Conservation (phyloP, 1,140 invertebrate species). For the Aphaenogaster rudis region DNA sequence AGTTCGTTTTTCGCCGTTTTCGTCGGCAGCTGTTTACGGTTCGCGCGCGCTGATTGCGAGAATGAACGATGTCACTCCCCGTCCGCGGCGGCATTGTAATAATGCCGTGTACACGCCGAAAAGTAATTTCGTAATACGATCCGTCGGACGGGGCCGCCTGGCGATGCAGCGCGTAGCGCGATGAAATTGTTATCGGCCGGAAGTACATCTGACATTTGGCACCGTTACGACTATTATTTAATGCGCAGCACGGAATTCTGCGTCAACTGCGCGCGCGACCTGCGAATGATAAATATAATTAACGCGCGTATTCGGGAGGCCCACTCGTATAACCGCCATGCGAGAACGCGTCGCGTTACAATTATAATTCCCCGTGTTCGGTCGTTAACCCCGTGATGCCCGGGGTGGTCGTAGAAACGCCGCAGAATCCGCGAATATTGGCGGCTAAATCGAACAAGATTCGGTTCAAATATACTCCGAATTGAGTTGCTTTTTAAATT, state of each 20-base stretch:
- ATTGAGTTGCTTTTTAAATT: neutral
- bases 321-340: conserved; percentile 27
- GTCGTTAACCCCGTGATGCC: conserved; percentile 32
- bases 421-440: neutral
- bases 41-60: conserved; percentile 39
- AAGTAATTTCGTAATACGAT: conserved; percentile 59
- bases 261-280: conserved; percentile 46
- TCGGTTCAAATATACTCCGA: neutral
- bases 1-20: conserved; percentile 32
- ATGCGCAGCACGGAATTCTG: conserved; percentile 53
- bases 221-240: conserved; percentile 59
- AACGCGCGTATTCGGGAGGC: conserved; percentile 38
- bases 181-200: conserved; percentile 58
- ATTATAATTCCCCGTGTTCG: conserved; percentile 46
- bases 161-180: neutral
- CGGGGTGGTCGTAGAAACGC: neutral
- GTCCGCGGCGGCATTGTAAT: conserved; percentile 40
- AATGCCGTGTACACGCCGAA: conserved; percentile 44
- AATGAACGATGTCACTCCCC: conserved; percentile 37
- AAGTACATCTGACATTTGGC: conserved; percentile 53
- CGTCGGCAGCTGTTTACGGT: conserved; percentile 35
- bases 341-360: conserved; percentile 42
- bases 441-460: neutral
- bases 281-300: conserved; percentile 62
- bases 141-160: neutral